A percentile compares a stretch with the other conserved stretches of the same genome.
Conservation (phyloP, 2,888 invertebrate genomes). For the Hylaea fasciaria region DNA sequence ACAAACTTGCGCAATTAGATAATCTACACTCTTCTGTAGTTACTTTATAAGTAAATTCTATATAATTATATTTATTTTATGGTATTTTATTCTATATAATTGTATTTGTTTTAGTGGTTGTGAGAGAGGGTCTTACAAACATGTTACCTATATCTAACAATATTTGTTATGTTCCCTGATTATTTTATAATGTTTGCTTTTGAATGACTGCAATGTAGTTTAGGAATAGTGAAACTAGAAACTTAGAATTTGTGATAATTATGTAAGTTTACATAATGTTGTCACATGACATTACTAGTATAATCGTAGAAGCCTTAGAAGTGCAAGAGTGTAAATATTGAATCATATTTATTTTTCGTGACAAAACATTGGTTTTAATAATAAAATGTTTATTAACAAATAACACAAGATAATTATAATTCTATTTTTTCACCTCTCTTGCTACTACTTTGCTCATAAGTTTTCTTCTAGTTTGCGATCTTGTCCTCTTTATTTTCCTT, state of each 20-base stretch:
- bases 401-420: too few species aligned
- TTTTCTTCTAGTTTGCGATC: too few species aligned
- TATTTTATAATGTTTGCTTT: conserved; percentile 31
- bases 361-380: neutral
- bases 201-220: conserved; percentile 34
- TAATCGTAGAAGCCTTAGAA: too few species aligned
- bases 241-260: conserved; percentile 58
- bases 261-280: conserved; percentile 45
- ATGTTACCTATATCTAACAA: conserved; percentile 9
- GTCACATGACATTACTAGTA: conserved; percentile 35
- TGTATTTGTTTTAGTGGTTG: conserved; percentile 27
- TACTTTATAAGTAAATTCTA: too few species aligned
- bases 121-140: conserved; percentile 31
- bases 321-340: too few species aligned
- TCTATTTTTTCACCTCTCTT: too few species aligned
- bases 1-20: too few species aligned
- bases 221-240: conserved; percentile 28
- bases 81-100: conserved; percentile 2
- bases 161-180: conserved; percentile 13
- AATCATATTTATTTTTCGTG: conserved; percentile 14
- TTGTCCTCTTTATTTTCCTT: too few species aligned
- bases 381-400: too few species aligned
- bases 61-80: too few species aligned
- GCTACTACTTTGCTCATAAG: too few species aligned
- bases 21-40: too few species aligned